phyloP scores from a whole-genome alignment of 2,113 vertebrate species.

The Aspiorhynchus laticeps region DNA sequence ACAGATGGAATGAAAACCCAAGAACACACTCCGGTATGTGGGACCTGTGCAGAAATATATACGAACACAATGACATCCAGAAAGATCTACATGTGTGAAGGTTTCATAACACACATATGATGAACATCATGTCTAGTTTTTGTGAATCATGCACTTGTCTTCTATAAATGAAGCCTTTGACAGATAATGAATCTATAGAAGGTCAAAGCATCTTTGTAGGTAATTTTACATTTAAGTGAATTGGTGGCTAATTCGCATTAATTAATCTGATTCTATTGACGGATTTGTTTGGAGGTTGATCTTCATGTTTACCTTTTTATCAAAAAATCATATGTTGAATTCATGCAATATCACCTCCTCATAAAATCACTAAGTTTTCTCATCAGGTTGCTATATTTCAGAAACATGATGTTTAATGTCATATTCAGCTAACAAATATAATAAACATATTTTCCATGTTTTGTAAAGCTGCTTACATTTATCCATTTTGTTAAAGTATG shows the following conservation, averaged over 20 bases:
- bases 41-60: neutral
- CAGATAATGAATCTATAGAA: neutral
- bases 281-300: too few species aligned
- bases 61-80: neutral
- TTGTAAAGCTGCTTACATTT: neutral
- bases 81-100: neutral
- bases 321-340: neutral
- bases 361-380: too few species aligned
- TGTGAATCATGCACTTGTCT: neutral
- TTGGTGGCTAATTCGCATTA: too few species aligned
- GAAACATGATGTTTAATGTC: neutral
- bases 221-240: neutral
- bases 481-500: neutral
- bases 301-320: neutral
- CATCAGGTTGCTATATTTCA: neutral
- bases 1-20: constrained; percentile 1
- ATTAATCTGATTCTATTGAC: too few species aligned
- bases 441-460: neutral
- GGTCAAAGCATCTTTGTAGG: neutral
- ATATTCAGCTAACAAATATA: neutral
- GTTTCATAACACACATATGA: neutral
- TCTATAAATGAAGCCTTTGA: neutral
- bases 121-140: neutral
- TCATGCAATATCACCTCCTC: neutral
- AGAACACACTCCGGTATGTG: neutral